A percentile compares a stretch with the other conserved stretches of the same genome.
Evolutionary conservation across 2,888 invertebrate genomes (phyloP).

Genomic region (Noctua fimbriata): DNA sequence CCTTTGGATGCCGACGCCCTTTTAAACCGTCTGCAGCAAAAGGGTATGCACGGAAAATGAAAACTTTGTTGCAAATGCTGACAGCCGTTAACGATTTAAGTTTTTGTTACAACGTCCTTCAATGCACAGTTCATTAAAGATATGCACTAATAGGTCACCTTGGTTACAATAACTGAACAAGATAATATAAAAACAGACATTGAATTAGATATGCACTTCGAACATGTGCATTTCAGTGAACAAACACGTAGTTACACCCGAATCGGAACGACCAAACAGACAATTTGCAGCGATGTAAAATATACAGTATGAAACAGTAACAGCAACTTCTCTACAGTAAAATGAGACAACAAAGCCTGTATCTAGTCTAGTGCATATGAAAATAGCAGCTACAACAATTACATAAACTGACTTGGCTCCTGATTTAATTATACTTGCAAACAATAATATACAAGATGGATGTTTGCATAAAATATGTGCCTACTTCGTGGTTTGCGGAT

Average conservation of each 20-base stretch:
- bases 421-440: slow-evolving; percentile 63
- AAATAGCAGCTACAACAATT: slow-evolving; percentile 59
- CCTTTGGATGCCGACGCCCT: slow-evolving; percentile 72
- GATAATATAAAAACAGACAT: slow-evolving; percentile 3
- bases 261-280: slow-evolving; percentile 20
- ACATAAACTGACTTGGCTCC: slow-evolving; percentile 50
- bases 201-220: slow-evolving; percentile 1
- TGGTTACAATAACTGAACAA: neutral
- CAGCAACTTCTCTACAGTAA: slow-evolving; percentile 37
- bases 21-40: slow-evolving; percentile 60
- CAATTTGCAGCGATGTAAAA: slow-evolving; percentile 21
- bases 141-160: neutral
- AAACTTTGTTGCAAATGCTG: slow-evolving; percentile 50
- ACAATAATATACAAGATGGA: slow-evolving; percentile 55
- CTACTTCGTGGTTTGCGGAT: slow-evolving; percentile 53
- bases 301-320: slow-evolving; percentile 20
- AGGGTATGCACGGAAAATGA: slow-evolving; percentile 45
- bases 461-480: slow-evolving; percentile 65
- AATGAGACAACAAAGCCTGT: slow-evolving; percentile 44
- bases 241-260: slow-evolving; percentile 8
- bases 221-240: slow-evolving; percentile 26
- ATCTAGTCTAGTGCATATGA: slow-evolving; percentile 49
- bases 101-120: slow-evolving; percentile 4
- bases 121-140: neutral
- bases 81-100: neutral